Conservation (phyloP, 1,140 invertebrate genomes). For the Drosophila repletoides region DNA sequence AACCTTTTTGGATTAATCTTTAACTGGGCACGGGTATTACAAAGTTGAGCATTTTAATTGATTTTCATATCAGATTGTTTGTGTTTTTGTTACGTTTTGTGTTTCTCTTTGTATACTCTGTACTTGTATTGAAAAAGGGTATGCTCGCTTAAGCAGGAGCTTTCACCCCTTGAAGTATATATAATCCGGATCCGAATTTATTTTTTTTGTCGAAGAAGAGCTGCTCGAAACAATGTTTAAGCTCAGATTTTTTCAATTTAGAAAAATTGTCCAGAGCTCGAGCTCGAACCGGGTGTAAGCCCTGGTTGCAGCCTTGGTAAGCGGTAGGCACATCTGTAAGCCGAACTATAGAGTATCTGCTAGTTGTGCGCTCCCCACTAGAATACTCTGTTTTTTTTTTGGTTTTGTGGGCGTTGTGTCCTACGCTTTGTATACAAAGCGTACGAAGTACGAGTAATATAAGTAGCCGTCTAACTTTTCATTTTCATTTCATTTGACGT, state of each 20-base stretch:
- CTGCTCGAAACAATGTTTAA: too few species aligned
- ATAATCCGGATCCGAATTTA: too few species aligned
- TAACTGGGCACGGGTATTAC: background rate
- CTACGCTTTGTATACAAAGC: background rate
- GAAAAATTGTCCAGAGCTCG: too few species aligned
- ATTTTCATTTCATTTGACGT: conserved; percentile 46
- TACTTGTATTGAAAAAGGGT: background rate
- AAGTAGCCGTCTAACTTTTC: conserved; percentile 13
- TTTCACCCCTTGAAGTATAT: too few species aligned
- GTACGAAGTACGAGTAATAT: background rate
- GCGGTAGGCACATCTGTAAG: background rate
- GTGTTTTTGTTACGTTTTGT: conserved; percentile 27
- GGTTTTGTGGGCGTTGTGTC: conserved; percentile 18
- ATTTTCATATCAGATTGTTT: conserved; percentile 29
- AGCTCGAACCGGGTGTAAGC: too few species aligned
- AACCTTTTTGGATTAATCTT: too few species aligned
- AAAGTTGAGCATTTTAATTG: background rate
- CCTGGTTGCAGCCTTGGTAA: too few species aligned
- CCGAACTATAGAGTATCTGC: background rate
- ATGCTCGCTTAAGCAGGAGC: too few species aligned
- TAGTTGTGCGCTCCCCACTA: background rate
- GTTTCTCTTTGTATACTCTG: conserved; percentile 2
- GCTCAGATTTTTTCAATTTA: too few species aligned
- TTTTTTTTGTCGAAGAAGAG: too few species aligned
- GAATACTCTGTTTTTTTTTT: conserved; percentile 20